Evolutionary conservation across 2,888 invertebrate species (phyloP).

Genomic region (Neoaliturus tenellus): DNA sequence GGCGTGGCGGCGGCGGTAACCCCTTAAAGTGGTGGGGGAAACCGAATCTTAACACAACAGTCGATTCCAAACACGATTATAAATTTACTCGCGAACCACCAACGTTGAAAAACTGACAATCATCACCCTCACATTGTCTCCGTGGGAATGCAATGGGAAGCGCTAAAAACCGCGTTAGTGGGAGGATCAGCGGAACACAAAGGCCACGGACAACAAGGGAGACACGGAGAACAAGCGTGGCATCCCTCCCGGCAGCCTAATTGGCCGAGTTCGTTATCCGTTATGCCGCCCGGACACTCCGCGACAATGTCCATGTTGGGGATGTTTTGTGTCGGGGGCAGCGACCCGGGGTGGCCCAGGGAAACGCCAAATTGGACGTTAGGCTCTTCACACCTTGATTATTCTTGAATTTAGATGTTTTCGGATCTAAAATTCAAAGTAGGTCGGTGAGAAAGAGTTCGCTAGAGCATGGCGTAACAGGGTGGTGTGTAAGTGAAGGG

Average conservation of each 20-base stretch:
- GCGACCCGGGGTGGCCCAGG: background rate
- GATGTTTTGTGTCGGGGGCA: background rate
- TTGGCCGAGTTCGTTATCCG: constrained; percentile 34
- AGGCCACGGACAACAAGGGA: background rate
- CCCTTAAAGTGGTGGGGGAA: too few relatives aligned
- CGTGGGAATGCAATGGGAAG: background rate
- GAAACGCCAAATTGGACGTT: background rate
- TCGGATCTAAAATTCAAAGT: background rate
- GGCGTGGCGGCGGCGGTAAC: too few relatives aligned
- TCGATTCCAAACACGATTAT: too few relatives aligned
- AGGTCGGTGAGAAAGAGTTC: background rate
- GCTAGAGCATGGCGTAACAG: too few relatives aligned
- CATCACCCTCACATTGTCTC: background rate
- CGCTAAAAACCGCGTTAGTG: background rate
- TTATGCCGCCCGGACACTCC: constrained; percentile 53
- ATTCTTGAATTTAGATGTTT: background rate
- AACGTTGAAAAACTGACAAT: too few relatives aligned
- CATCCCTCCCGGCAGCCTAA: background rate
- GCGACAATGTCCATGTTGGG: constrained; percentile 25
- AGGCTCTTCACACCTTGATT: too few relatives aligned
- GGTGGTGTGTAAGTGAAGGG: too few relatives aligned
- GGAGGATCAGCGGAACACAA: background rate
- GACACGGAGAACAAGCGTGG: constrained; percentile 10
- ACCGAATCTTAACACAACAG: too few relatives aligned
- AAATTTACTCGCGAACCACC: too few relatives aligned